Evolutionary conservation across 1,140 invertebrate genomes (phyloP).

Genomic region (Holotrichia oblita): DNA sequence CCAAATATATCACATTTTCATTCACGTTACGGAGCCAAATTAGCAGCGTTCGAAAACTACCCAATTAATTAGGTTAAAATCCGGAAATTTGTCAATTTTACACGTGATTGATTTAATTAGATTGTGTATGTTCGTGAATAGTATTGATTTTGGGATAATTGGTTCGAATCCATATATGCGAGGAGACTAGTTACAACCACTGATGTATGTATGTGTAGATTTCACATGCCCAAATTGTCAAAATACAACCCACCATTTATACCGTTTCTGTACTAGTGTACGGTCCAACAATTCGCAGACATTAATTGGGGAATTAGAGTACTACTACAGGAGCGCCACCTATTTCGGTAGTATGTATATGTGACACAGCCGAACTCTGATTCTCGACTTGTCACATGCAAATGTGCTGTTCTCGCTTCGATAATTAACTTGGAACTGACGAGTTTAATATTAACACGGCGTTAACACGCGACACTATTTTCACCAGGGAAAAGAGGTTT

Average conservation of each 20-base stretch:
- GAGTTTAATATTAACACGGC: not conserved
- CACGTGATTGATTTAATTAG: not conserved
- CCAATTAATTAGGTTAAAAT: not conserved
- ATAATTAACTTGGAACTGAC: not conserved
- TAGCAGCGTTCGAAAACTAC: not conserved
- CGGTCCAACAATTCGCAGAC: not conserved
- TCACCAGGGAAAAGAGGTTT: not conserved
- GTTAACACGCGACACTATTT: not conserved
- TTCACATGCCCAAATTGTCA: not conserved
- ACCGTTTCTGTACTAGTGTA: not conserved
- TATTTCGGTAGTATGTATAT: not conserved
- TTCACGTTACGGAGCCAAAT: not conserved
- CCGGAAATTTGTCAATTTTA: not conserved
- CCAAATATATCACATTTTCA: not conserved
- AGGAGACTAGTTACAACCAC: no score
- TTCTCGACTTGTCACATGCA: conserved; percentile 16
- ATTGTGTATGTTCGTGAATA: not conserved
- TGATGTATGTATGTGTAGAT: not conserved
- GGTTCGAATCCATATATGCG: not conserved
- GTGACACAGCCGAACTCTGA: not conserved
- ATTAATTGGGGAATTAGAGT: not conserved
- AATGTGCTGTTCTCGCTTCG: not conserved
- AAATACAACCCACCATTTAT: not conserved
- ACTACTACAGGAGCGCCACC: not conserved
- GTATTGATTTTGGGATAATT: not conserved